These are phyloP conservation scores for Ormyrus thymus DNA, from an alignment of 2,888 invertebrate genomes.

Conservation along the genomic window DNA sequence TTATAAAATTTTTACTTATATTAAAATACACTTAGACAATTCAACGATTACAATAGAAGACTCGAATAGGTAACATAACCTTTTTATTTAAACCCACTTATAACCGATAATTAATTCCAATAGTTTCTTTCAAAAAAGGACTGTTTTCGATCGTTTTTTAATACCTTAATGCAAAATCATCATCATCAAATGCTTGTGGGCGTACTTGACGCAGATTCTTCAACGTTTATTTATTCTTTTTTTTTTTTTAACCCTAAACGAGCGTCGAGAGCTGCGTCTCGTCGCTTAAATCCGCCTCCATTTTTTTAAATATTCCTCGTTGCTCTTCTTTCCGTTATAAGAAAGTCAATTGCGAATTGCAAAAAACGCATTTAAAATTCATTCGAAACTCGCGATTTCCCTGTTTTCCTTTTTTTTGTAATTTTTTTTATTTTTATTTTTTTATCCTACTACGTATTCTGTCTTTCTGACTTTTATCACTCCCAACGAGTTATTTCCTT, in stretches of 20 bases:
- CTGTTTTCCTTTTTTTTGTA: conserved; percentile 32
- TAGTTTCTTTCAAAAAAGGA: conserved; percentile 47
- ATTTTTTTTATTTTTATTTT: conserved; percentile 16
- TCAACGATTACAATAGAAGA: conserved; percentile 52
- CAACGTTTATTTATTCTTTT: conserved; percentile 27
- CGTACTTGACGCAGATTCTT: conserved; percentile 43
- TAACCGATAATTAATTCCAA: conserved; percentile 52
- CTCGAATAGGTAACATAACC: conserved; percentile 55
- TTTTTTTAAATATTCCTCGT: conserved; percentile 29
- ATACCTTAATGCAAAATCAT: conserved; percentile 28
- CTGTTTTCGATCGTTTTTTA: conserved; percentile 9
- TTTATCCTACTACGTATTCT: background rate
- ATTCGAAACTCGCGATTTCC: conserved; percentile 33
- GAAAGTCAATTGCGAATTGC: conserved; percentile 42
- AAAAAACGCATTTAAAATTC: conserved; percentile 43
- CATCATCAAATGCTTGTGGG: conserved; percentile 32
- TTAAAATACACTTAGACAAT: conserved; percentile 54
- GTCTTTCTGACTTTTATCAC: conserved; percentile 1
- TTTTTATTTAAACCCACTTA: conserved; percentile 40
- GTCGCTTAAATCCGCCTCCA: conserved; percentile 3
- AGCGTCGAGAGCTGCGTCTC: conserved; percentile 30
- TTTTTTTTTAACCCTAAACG: conserved; percentile 17
- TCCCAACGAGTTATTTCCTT: conserved; percentile 8
- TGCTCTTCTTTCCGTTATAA: conserved; percentile 25
- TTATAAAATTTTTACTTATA: conserved; percentile 52